Evolutionary conservation across 2,113 vertebrate species (phyloP).

Genomic region (Artemisiospiza belli): DNA sequence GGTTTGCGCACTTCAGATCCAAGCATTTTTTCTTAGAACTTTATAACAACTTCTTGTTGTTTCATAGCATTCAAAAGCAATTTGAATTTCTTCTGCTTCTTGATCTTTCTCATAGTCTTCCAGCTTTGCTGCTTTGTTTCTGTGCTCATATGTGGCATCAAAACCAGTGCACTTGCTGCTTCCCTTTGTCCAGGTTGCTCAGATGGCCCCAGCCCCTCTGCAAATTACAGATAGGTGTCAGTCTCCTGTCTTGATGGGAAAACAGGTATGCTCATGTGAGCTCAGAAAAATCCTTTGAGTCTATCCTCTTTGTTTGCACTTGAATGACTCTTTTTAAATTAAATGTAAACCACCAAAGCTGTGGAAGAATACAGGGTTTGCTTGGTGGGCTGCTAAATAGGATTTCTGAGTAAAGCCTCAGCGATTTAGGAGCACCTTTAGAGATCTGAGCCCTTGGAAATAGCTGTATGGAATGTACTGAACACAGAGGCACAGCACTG

Average conservation of each 20-base stretch:
- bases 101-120: neutral
- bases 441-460: neutral
- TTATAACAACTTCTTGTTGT: neutral
- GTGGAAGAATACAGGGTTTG: neutral
- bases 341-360: neutral
- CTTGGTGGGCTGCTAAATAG: neutral
- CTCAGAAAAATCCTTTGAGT: neutral
- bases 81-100: neutral
- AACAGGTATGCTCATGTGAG: neutral
- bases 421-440: neutral
- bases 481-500: neutral
- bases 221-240: neutral
- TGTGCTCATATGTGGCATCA: neutral
- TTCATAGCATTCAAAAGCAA: neutral
- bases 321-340: neutral
- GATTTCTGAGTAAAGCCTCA: neutral
- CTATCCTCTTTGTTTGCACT: neutral
- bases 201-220: neutral
- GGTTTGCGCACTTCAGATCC: neutral
- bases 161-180: neutral
- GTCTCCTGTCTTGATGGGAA: neutral
- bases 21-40: neutral
- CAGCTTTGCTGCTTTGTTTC: neutral
- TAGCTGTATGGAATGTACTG: rapidly evolving
- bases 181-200: neutral